Evolutionary conservation across 2,888 invertebrate species (phyloP), one percentile per base, ranked within the genome.

Genomic region (Synergus umbraculus): DNA sequence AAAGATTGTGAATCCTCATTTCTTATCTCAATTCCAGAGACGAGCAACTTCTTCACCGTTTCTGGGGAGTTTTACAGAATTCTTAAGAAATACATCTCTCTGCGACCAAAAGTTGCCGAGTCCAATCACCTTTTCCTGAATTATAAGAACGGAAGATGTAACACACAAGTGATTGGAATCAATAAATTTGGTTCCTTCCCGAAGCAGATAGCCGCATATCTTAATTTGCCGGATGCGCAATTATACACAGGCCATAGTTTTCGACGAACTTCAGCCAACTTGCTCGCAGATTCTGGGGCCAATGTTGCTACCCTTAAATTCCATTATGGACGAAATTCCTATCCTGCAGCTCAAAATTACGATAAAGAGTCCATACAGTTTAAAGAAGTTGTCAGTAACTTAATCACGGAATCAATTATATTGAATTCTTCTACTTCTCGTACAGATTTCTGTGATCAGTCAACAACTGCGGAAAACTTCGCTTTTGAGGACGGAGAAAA

Each of bases 201-300:
- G 12, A 64, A 64, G 29, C 29, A 64, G 37, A 64, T 64, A 4
- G 64, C 64, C 1, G 37, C 29, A 29, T 64, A 37, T 29, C 29
- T 64, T 0, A 29, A 64, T 13, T 64, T 64, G 13, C 64, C 29
- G 2, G 29, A 64, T 12, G 29, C 64, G 1, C 29, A 64, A 3
- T 64, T 12, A 37, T 64, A 29, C 29, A 64, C 64, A 0, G 64
- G 64, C 37, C 64, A 64, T 37, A 64, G 37, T 64, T 64, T 64
- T 13, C 64, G 64, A 29, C 37, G 64, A 8, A 64, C 29, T 29
- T 64, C 64, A 37, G 64, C 64, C 13, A 29, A 10, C 37, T 37
- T 64, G 37, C 37, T 41, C 15, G 65, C 64, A 37, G 64, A 64
- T 64, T 64, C 37, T 22, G 64, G 37, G 22, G 64, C 64, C 5